Evolutionary conservation across 2,888 invertebrate genomes (phyloP), one percentile per base, ranked within the genome.

Genomic region (Ramazzottius varieornatus): DNA sequence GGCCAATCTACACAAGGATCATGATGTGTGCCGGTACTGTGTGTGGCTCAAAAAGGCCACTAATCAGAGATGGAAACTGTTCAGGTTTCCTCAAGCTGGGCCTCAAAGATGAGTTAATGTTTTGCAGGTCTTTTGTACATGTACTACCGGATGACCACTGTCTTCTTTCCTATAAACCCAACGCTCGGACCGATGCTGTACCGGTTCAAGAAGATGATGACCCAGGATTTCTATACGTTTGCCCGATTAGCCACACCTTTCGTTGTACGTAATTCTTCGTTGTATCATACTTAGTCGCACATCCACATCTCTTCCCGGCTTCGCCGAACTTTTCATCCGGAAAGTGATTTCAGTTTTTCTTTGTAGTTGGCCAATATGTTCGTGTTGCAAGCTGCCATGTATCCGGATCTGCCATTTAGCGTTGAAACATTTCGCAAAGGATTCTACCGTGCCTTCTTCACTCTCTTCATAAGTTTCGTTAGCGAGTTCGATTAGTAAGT

Each of bases 361-460:
- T 54, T 54, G 13, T 24, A 54, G 54, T 13, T 54, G 29, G 54
- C 54, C 54, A 54, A 54, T 54, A 54, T 54, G 54, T 54, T 54
- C 29, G 54, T 29, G 20, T 24, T 54, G 13, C 54, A 54, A 54
- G 29, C 20, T 54, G 54, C 24, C 4, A 54, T 54, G 54, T 54
- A 54, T 54, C 54, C 54, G 54, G 54, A 54, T 29, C 54, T 54
- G 20, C 54, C 54, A 29, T 29, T 54, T 4, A 29, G 54, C 29
- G 29, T 29, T 24, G 54, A 54, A 24, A 54, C 54, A 4, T 24
- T 13, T 13, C 54, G 54, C 20, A 54, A 54, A 29, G 54, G 54
- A 29, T 54, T 54, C 54, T 54, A 54, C 54, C 54, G 54, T 8
- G 54, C 54, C 20, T 54, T 54, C 54, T 54, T 54, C 29, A 54